A percentile compares a stretch with the other conserved stretches of the same genome.
Conservation (phyloP, 2,113 vertebrate genomes). For the Toxotes chatareus region DNA sequence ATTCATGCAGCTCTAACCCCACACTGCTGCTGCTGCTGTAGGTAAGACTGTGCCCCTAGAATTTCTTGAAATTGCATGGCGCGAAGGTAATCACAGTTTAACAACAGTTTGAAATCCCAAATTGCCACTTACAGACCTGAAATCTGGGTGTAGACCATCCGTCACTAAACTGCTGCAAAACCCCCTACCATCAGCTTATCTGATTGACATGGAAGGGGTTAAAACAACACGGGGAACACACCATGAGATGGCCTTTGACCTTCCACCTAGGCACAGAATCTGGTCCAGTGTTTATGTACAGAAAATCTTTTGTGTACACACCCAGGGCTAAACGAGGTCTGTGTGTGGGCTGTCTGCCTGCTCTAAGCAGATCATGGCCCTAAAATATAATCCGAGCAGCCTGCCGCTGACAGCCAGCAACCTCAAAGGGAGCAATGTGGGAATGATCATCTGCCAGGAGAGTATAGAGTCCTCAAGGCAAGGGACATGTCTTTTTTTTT, state of each 20-base stretch:
- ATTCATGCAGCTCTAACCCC: neutral
- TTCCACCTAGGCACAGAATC: conserved; percentile 49
- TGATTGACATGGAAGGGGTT: conserved; percentile 51
- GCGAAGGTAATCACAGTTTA: conserved; percentile 43
- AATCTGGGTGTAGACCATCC: conserved; percentile 46
- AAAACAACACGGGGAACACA: conserved; percentile 52
- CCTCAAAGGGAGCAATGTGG: conserved; percentile 71
- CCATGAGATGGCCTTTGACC: conserved; percentile 61
- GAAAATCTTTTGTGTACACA: conserved; percentile 63
- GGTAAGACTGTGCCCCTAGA: conserved; percentile 37
- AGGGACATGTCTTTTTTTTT: conserved; percentile 36
- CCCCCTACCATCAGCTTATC: conserved; percentile 8
- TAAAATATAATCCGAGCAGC: conserved; percentile 67
- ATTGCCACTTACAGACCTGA: conserved; percentile 41
- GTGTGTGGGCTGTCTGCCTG: conserved; percentile 68
- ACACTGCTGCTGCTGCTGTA: conserved; percentile 26
- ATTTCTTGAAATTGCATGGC: conserved; percentile 48
- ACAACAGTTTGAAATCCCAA: conserved; percentile 63
- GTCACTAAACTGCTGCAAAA: conserved; percentile 30
- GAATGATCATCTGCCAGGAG: conserved; percentile 66
- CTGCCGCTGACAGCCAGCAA: conserved; percentile 60
- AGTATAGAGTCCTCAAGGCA: conserved; percentile 55
- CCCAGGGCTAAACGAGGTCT: conserved; percentile 63
- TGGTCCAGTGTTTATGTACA: conserved; percentile 68
- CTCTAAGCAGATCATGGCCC: conserved; percentile 62